Base-by-base conservation (phyloP, 2,113 vertebrate genomes). In the Eira barbara region DNA sequence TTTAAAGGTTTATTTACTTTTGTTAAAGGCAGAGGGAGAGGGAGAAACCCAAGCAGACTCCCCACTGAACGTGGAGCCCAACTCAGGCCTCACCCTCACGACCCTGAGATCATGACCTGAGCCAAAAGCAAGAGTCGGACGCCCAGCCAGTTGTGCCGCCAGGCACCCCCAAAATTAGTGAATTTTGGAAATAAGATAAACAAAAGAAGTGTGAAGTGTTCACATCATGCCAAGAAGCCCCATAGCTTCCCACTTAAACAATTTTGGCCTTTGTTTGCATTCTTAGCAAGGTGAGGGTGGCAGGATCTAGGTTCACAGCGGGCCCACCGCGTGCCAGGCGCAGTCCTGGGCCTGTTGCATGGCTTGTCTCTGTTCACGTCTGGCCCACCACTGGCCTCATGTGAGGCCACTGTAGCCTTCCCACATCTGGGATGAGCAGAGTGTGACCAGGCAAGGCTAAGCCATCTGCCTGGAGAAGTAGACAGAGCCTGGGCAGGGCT, bases 241-340 rank as follows among this genome's bases (percentile, higher is more conserved):
- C 2, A 25, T 11, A 3, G 65, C 5, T 11, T 34, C 69, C 92
- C 10, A 0, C 34, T 42, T 55, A 2, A 4, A 42, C 0, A 0
- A 6, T 2, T 4, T 8, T 2, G 57, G 31, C 15, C 27, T 49
- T 12, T 6, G 39, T 12, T 11, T 11, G 17, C 7, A 47, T 0
- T 4, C 42, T 31, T 15, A 2, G 0, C 7, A 39, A 36, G 65
- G 12, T 0, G 0, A 21, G 6, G 17, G n/a, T 27, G 6, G 13
- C 23, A 13, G 67, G 7, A 8, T 11, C 3, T 1, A 0, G 15
- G 0, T 29, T n/a, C 3, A 3, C 1, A 0, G 34, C 34, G 36
- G 52, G 8, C 11, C 18, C 23, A 0, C 23, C 21, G 11, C 13
- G 8, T 4, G 20, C 11, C 3, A 0, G 93, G 47, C 23, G 4